phyloP scores from a whole-genome alignment of 2,888 invertebrate genomes.

The Doris montereyensis region DNA sequence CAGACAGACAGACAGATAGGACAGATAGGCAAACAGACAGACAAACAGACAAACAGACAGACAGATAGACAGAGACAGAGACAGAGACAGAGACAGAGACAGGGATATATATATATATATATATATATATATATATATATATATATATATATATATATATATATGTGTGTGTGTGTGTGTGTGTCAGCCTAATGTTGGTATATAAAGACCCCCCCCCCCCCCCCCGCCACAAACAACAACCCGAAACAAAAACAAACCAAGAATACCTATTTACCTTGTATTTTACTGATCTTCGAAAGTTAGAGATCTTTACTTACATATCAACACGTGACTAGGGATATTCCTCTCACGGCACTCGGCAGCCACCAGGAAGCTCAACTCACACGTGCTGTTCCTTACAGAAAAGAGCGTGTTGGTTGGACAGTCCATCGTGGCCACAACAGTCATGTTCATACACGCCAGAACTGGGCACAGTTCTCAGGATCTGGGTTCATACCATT shows the following conservation, averaged over 20 bases:
- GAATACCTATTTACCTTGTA: too few species aligned
- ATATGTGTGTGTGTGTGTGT: neutral
- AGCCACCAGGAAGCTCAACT: constrained; percentile 52
- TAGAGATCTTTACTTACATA: constrained; percentile 50
- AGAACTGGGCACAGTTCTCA: constrained; percentile 55
- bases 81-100: too few species aligned
- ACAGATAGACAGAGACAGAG: too few species aligned
- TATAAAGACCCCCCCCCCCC: too few species aligned
- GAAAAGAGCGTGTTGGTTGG: constrained; percentile 54
- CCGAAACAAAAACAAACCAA: too few species aligned
- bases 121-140: neutral
- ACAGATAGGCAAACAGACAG: too few species aligned
- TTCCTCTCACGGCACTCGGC: constrained; percentile 47
- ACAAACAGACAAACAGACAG: too few species aligned
- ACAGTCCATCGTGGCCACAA: constrained; percentile 54
- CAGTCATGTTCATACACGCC: constrained; percentile 52
- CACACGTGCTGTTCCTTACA: constrained; percentile 51
- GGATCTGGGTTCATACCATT: constrained; percentile 54
- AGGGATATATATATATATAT: too few species aligned
- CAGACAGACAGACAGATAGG: too few species aligned
- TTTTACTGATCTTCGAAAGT: too few species aligned
- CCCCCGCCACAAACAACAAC: too few species aligned
- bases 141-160: constrained; percentile 1
- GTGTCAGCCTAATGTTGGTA: neutral
- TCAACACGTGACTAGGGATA: constrained; percentile 50